Conservation (phyloP, 2,797 vertebrate genomes). For the Silurus aristotelis region DNA sequence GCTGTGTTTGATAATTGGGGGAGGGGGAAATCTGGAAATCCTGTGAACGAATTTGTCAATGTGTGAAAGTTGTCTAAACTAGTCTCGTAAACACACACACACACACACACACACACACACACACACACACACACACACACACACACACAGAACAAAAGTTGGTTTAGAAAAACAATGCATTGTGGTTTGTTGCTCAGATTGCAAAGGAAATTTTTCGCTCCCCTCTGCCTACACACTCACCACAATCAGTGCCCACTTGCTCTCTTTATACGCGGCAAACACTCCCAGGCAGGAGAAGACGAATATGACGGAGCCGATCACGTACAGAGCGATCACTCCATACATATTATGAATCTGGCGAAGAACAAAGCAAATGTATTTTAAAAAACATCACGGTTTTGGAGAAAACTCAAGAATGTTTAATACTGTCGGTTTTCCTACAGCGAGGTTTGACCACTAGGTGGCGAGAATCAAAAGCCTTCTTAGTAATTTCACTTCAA, state of each 20-base stretch:
- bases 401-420: no score
- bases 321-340: background rate
- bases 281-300: background rate
- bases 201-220: background rate
- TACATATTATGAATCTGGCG: background rate
- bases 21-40: no score
- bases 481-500: no score
- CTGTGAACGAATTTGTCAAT: no score
- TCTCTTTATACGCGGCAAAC: constrained; percentile 21
- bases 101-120: no score
- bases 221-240: background rate
- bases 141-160: background rate
- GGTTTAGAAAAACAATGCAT: no score
- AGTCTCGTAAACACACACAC: no score
- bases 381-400: background rate
- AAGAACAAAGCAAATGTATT: background rate
- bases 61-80: background rate
- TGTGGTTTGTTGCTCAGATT: background rate
- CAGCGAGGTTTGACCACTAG: no score
- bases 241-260: constrained; percentile 9
- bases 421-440: no score
- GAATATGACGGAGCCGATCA: background rate
- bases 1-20: no score
- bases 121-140: no score
- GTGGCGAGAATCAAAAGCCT: no score